Evolutionary conservation across 53 echinoderm and acorn worm species (phyloP).

Genomic region (Arbacia lixula): DNA sequence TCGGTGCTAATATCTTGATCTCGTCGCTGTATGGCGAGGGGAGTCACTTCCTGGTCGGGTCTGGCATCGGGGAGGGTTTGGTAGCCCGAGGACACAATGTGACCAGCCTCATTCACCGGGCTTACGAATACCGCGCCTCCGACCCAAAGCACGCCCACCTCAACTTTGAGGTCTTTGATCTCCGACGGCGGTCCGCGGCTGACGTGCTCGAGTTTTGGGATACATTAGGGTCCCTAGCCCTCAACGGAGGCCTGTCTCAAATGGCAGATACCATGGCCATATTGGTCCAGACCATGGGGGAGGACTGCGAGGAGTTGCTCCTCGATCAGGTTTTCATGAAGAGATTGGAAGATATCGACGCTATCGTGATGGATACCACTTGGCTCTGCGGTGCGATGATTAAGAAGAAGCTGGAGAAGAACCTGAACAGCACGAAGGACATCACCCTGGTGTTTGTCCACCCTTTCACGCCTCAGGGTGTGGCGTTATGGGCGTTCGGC

Average conservation of each 20-base stretch:
- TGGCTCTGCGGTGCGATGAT: conserved; percentile 53
- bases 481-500: background rate
- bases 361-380: conserved; percentile 56
- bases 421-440: conserved; percentile 48
- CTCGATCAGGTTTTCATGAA: conserved; percentile 39
- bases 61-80: conserved; percentile 54
- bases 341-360: conserved; percentile 40
- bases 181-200: conserved; percentile 4
- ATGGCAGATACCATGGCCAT: background rate
- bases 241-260: background rate
- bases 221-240: background rate
- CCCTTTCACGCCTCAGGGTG: background rate
- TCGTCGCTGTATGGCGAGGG: conserved; percentile 20
- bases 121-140: conserved; percentile 48
- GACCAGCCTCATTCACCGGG: conserved; percentile 54
- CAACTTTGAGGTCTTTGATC: conserved; percentile 51
- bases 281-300: background rate
- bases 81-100: conserved; percentile 52
- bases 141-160: conserved; percentile 45
- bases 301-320: conserved; percentile 46
- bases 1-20: background rate
- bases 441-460: background rate
- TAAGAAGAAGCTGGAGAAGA: conserved; percentile 23
- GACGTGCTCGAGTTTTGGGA: background rate
- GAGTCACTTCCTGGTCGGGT: conserved; percentile 60